phyloP scores from a whole-genome alignment of 1,140 invertebrate species.

The Hypothenemus hampei region DNA sequence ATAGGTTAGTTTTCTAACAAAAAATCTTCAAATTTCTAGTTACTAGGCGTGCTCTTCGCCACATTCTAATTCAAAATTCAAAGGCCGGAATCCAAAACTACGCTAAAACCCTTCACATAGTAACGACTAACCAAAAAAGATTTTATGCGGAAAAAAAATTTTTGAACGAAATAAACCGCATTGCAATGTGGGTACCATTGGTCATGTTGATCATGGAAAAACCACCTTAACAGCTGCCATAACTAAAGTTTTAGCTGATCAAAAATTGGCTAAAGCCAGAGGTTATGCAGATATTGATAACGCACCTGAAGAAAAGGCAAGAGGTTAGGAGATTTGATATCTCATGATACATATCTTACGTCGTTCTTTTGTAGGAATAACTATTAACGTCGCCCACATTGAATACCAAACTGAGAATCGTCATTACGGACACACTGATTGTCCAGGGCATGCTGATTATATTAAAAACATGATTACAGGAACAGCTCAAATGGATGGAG shows the following conservation, averaged over 20 bases:
- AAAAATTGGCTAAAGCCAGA: constrained; percentile 76
- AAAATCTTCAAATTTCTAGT: too few relatives aligned
- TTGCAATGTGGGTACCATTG: constrained; percentile 97
- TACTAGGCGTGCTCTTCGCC: too few relatives aligned
- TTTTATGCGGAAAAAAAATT: constrained; percentile 49
- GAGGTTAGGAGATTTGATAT: constrained; percentile 55
- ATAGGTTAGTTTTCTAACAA: too few relatives aligned
- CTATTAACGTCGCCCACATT: constrained; percentile 95
- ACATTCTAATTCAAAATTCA: too few relatives aligned
- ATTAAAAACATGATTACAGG: constrained; percentile 99
- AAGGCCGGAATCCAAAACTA: too few relatives aligned
- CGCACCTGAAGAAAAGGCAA: constrained; percentile 92
- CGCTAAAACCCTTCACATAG: too few relatives aligned
- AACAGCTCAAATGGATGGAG: constrained; percentile 97
- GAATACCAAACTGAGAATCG: constrained; percentile 90
- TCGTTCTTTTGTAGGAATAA: too few relatives aligned
- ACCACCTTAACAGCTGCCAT: constrained; percentile 98
- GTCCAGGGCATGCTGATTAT: constrained; percentile 96
- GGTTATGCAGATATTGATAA: constrained; percentile 95
- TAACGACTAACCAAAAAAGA: constrained; percentile 23
- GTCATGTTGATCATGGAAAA: constrained; percentile 99
- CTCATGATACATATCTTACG: too few relatives aligned
- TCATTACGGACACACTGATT: constrained; percentile 97
- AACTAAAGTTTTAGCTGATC: constrained; percentile 80
- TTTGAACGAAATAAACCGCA: constrained; percentile 85